Base-by-base conservation (phyloP, 2,113 vertebrate species). In the Plecotus auritus region DNA sequence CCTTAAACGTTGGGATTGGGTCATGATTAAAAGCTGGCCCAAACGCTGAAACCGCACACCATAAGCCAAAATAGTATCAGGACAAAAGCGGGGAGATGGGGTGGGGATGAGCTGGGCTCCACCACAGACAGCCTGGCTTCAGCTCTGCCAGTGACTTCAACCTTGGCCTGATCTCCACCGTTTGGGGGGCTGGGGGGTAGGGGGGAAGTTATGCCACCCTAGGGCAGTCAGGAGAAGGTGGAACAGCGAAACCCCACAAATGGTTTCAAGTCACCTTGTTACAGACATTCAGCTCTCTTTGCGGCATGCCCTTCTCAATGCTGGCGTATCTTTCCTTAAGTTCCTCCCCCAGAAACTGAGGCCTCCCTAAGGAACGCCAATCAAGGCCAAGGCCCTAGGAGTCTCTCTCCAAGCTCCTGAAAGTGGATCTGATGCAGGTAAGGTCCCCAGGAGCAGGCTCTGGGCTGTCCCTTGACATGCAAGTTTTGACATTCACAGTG, bases 11-110 rank as follows among this genome's bases (percentile, higher is more conserved):
- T 45, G 81, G 9, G 61, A 82, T 23, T 78, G 66, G 82, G 84
- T 88, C 0, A 0, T 96, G 93, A 97, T 96, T 89, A 95, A 92
- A 94, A 78, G 67, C 77, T 97, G 96, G 95, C 90, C 90, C 54
- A 40, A 77, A 83, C 4, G 20, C 61, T 90, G 67, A 96, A 96
- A 97, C 97, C 94, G 86, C 91, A 94, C 28, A 90, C 93, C 89
- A 45, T 14, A 74, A 66, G 89, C 95, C 97, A 96, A 94, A 97
- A 97, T 81, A 93, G 87, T 56, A 69, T 49, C 61, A 54, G 70
- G 54, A 95, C 72, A 77, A 91, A 94, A 40, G 83, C 0, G 0
- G 82, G 80, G 61, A 1, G 7, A 73, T 23, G 66, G 87, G 78
- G 59, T 92, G 76, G 92, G 74, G 93, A 86, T 86, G 96, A 89